Evolutionary conservation across 2,113 vertebrate species (phyloP).

Genomic region (Periophthalmus modestus): DNA sequence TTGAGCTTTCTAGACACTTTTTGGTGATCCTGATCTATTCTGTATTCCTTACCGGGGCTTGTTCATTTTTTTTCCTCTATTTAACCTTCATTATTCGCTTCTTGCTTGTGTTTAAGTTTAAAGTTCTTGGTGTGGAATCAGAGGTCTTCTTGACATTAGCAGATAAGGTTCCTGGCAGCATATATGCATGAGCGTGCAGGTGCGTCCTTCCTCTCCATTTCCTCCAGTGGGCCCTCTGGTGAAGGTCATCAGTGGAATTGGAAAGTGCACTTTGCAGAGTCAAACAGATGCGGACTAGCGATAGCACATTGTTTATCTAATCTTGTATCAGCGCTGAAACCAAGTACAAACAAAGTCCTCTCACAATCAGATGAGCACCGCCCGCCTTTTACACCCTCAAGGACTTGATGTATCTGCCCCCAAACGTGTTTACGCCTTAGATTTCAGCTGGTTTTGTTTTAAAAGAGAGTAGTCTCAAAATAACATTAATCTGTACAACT

Average conservation of each 20-base stretch:
- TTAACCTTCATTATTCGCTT: conserved; percentile 40
- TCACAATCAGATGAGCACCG: conserved; percentile 71
- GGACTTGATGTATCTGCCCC: conserved; percentile 71
- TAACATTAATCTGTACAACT: conserved; percentile 13
- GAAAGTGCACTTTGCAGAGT: conserved; percentile 73
- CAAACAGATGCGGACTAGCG: conserved; percentile 71
- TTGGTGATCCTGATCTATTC: conserved; percentile 39
- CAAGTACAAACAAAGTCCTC: conserved; percentile 78
- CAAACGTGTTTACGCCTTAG: conserved; percentile 41
- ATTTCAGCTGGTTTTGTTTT: conserved; percentile 24
- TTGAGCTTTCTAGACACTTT: conserved; percentile 15
- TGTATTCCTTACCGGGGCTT: conserved; percentile 4
- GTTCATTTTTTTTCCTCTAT: conserved; percentile 34
- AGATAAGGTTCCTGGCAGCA: conserved; percentile 30
- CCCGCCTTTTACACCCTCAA: conserved; percentile 67
- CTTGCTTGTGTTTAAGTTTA: conserved; percentile 18
- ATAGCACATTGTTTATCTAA: conserved; percentile 78
- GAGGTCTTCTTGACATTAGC: conserved; percentile 30
- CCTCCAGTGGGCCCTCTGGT: conserved; percentile 36
- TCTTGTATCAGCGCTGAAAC: conserved; percentile 78
- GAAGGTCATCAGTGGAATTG: conserved; percentile 79
- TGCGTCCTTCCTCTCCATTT: conserved; percentile 41
- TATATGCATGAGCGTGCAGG: conserved; percentile 25
- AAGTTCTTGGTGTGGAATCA: conserved; percentile 1
- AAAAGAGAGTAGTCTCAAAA: conserved; percentile 7